Evolutionary conservation across 2,888 invertebrate genomes (phyloP).

Genomic region (Drosophila ochracea): DNA sequence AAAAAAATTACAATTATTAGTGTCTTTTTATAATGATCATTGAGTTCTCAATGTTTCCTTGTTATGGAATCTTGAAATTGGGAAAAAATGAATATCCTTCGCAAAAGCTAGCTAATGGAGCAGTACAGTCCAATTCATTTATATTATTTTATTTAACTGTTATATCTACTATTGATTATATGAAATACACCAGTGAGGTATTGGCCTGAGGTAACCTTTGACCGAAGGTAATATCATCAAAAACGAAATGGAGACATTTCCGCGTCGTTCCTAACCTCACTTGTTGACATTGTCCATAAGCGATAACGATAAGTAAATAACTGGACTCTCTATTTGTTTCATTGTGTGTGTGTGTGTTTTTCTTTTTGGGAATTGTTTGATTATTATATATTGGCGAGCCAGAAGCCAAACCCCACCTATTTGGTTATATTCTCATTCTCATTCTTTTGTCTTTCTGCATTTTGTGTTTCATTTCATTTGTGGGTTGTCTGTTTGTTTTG

Average conservation of each 20-base stretch:
- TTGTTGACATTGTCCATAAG: conserved; percentile 56
- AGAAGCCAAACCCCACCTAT: background rate
- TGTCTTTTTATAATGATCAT: background rate
- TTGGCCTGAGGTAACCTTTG: conserved; percentile 38
- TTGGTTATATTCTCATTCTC: conserved; percentile 4
- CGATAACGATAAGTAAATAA: conserved; percentile 61
- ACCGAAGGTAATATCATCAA: conserved; percentile 23
- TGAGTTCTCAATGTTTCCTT: background rate
- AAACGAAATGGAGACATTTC: conserved; percentile 29
- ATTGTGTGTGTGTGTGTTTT: background rate
- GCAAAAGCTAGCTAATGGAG: background rate
- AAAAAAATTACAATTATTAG: background rate
- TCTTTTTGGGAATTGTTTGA: conserved; percentile 39
- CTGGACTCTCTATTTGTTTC: conserved; percentile 1
- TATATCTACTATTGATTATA: conserved; percentile 33
- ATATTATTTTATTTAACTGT: conserved; percentile 10
- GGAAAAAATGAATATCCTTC: background rate
- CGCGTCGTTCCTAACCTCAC: conserved; percentile 50
- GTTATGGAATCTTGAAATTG: background rate
- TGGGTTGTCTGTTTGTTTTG: conserved; percentile 15
- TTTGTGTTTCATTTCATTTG: background rate
- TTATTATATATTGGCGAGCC: conserved; percentile 35
- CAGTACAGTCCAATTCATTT: conserved; percentile 15
- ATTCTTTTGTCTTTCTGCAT: background rate
- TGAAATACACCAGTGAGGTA: conserved; percentile 11